phyloP scores from a whole-genome alignment of 2,113 vertebrate genomes.

The Channa maculata region DNA sequence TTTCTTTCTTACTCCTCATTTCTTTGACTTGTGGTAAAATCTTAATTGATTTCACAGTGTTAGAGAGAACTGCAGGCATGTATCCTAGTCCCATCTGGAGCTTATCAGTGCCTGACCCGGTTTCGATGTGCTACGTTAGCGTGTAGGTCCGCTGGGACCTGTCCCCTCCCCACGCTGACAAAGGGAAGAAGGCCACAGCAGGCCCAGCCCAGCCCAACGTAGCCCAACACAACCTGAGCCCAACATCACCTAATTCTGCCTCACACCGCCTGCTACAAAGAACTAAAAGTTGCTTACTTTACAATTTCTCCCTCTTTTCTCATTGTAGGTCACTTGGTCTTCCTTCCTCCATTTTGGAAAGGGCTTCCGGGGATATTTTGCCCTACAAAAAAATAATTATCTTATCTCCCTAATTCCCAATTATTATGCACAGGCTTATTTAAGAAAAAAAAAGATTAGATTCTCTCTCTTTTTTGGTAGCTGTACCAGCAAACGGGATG shows the following conservation, averaged over 20 bases:
- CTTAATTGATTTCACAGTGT: slow-evolving; percentile 76
- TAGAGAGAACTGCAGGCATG: slow-evolving; percentile 63
- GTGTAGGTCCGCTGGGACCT: slow-evolving; percentile 73
- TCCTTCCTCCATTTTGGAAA: slow-evolving; percentile 80
- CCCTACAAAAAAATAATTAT: slow-evolving; percentile 88
- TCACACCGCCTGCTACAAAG: slow-evolving; percentile 31
- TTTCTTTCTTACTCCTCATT: background rate
- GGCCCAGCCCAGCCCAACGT: slow-evolving; percentile 34
- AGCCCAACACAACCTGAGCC: slow-evolving; percentile 31
- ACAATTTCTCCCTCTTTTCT: slow-evolving; percentile 63
- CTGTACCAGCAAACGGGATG: slow-evolving; percentile 55
- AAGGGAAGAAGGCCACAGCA: slow-evolving; percentile 75
- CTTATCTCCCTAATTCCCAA: slow-evolving; percentile 84
- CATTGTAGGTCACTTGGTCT: slow-evolving; percentile 84
- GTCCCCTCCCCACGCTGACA: slow-evolving; percentile 74
- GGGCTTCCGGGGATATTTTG: slow-evolving; percentile 85
- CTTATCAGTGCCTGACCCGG: slow-evolving; percentile 78
- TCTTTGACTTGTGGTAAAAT: slow-evolving; percentile 54
- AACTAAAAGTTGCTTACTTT: slow-evolving; percentile 53
- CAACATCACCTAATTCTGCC: slow-evolving; percentile 37
- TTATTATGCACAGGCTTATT: slow-evolving; percentile 86
- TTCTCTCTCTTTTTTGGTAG: slow-evolving; percentile 57
- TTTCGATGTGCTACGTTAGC: slow-evolving; percentile 70
- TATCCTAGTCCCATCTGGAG: slow-evolving; percentile 76
- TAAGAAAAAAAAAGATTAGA: slow-evolving; percentile 81